These are phyloP conservation scores for Lasioglossum zephyrum DNA, from an alignment of 2,888 invertebrate species.

Conservation along the genomic window DNA sequence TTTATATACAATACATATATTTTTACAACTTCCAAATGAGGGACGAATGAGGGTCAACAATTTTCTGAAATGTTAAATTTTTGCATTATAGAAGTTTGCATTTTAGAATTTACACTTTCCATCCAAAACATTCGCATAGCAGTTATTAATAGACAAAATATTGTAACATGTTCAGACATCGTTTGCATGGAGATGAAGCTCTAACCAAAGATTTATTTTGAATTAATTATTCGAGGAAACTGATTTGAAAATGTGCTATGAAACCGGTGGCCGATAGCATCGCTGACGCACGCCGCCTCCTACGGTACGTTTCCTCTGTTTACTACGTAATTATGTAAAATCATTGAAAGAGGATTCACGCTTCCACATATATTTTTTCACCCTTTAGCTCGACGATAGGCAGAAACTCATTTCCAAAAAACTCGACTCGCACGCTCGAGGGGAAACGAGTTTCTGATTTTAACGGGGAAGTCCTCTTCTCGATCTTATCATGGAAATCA, in stretches of 20 bases:
- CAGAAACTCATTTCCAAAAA: neutral
- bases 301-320: neutral
- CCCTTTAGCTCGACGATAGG: too few species aligned
- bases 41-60: too few species aligned
- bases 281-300: neutral
- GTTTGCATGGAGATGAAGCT: too few species aligned
- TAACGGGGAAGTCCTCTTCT: neutral
- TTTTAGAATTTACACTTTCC: too few species aligned
- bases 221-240: neutral
- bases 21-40: too few species aligned
- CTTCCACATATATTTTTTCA: neutral
- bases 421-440: neutral
- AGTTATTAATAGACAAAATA: too few species aligned
- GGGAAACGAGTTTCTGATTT: conserved; percentile 10
- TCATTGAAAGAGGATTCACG: neutral
- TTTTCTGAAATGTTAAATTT: too few species aligned
- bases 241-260: neutral
- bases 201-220: too few species aligned
- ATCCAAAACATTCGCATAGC: too few species aligned
- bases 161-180: too few species aligned
- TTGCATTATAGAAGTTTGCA: too few species aligned
- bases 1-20: too few species aligned
- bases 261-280: neutral
- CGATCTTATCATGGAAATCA: conserved; percentile 27
- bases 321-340: neutral